These are phyloP conservation scores for Cochlearius cochlearius DNA, from an alignment of 2,113 vertebrate genomes.

Conservation along the genomic window DNA sequence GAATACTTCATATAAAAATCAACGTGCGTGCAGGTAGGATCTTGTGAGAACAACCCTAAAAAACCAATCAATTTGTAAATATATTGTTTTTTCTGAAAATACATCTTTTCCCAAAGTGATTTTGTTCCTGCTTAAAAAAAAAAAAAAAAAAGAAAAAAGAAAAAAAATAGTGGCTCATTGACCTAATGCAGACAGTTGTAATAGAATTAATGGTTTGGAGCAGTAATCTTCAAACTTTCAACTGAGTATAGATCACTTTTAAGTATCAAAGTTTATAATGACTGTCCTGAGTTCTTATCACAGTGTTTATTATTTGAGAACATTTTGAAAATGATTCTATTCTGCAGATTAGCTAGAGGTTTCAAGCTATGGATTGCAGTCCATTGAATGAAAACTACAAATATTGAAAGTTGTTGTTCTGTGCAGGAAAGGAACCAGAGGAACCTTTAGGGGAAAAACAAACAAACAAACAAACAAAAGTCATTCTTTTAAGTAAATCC, in stretches of 20 bases:
- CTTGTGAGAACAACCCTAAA: neutral
- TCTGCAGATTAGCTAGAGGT: neutral
- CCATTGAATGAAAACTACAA: neutral
- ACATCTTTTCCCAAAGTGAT: neutral
- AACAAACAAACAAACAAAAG: too few species aligned
- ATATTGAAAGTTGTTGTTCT: neutral
- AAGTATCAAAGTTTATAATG: neutral
- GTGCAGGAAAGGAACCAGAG: neutral
- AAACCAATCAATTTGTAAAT: neutral
- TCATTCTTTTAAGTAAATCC: neutral
- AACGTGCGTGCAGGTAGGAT: neutral
- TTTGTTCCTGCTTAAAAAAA: neutral
- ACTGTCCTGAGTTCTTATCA: neutral
- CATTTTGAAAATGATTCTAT: neutral
- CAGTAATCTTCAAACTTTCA: neutral
- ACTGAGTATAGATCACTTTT: neutral
- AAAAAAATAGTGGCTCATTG: neutral
- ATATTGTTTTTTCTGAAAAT: neutral
- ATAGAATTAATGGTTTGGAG: neutral
- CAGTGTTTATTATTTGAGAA: neutral
- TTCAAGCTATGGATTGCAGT: neutral
- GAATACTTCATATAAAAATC: neutral
- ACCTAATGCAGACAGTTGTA: neutral
- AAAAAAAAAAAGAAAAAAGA: too few species aligned
- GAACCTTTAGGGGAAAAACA: rapidly evolving